Conservation (phyloP, 2,888 invertebrate genomes). For the Lasius platythorax region DNA sequence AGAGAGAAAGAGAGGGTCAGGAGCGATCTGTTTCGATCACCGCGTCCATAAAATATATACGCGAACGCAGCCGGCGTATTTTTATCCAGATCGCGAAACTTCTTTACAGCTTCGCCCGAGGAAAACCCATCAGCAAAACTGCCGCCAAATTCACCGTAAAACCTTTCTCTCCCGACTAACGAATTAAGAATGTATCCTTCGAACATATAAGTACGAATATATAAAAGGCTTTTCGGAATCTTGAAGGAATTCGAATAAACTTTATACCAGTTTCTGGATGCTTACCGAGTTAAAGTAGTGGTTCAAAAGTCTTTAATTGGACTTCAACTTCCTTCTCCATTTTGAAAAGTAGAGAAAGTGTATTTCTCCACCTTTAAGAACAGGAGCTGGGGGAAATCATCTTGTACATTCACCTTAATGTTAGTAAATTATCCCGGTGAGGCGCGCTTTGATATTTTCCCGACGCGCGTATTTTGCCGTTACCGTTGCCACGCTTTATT, state of each 20-base stretch:
- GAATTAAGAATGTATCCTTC: neutral
- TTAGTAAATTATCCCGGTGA: conserved; percentile 7
- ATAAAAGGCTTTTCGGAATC: conserved; percentile 9
- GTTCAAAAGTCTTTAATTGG: conserved; percentile 31
- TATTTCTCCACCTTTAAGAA: neutral
- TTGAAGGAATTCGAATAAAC: conserved; percentile 20
- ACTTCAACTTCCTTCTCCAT: neutral
- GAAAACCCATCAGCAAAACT: conserved; percentile 23
- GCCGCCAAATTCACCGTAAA: conserved; percentile 32
- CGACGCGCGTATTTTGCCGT: neutral
- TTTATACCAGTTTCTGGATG: neutral
- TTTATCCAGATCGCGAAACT: conserved; percentile 47
- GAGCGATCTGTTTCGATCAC: conserved; percentile 59
- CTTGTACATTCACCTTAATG: neutral
- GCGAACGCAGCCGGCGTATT: conserved; percentile 32
- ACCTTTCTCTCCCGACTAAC: conserved; percentile 27
- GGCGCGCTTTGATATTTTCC: neutral
- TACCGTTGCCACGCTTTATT: conserved; percentile 51
- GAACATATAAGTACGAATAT: conserved; percentile 6
- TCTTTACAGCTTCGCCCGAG: conserved; percentile 33
- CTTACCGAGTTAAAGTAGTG: neutral
- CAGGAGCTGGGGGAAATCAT: neutral
- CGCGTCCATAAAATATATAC: conserved; percentile 44
- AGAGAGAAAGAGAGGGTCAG: conserved; percentile 19
- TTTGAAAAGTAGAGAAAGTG: neutral